Evolutionary conservation across 2,113 vertebrate genomes (phyloP), one percentile per base, ranked within the genome.

Genomic region (Thinocorus orbignyianus): DNA sequence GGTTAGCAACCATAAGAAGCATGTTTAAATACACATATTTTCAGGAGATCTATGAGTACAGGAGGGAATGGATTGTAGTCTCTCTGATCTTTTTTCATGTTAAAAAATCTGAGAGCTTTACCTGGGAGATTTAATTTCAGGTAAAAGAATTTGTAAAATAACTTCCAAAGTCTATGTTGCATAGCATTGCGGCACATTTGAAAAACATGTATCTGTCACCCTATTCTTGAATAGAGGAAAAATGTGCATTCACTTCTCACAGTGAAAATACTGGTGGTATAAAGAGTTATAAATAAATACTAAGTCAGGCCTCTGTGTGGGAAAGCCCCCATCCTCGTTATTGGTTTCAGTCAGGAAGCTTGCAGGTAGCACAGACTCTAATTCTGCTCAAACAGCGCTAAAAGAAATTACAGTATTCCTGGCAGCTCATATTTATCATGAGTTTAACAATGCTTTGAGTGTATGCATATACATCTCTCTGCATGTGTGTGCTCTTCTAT

Each of bases 191-290:
- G 1, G 14, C 11, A 68, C 2, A 1, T 28, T 55, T 24, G 22
- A 57, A 51, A 79, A 54, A 76, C 71, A 25, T 3, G 5, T 58
- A 73, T 77, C 13, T 68, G 33, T 72, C 79, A 22, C 9, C 1
- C 2, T 33, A 3, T 60, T 64, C 55, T 93, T 70, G 33, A 37
- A n/a, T 52, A 64, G 55, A 85, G 61, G 65, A 89, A 52, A 49
- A 90, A 69, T 23, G 22, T 69, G 37, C 23, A 18, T 30, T 57
- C 15, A 51, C 13, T 93, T 81, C 82, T 61, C 86, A 78, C 52
- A 77, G 24, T 94, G 97, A 93, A 98, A 98, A 97, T 51, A 95
- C 12, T 95, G 91, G 96, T 91, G 35, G 10, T 49, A 60, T 44
- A 90, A 83, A 79, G 49, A 83, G 73, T 87, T 96, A 76, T 84